Base-by-base conservation (phyloP, 1,140 invertebrate genomes). In the Saccostrea echinata region DNA sequence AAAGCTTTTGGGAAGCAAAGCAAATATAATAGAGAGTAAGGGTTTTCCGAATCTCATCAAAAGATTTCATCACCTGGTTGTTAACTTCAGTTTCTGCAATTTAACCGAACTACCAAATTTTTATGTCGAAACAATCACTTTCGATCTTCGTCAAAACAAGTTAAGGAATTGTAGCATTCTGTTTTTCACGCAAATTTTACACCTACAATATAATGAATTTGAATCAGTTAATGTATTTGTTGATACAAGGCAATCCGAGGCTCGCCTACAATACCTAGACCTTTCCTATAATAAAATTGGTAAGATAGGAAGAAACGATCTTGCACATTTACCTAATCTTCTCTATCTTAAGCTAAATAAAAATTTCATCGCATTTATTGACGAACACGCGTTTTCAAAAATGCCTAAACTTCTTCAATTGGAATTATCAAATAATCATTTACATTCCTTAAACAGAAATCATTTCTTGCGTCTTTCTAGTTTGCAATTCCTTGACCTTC, bases 231-330 rank as follows among this genome's bases (percentile, higher is more conserved):
- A 76, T 12, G 8, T 76, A 16, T 30, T 27, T 30, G 27, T 27
- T 33, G 68, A 76, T 16, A 30, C 30, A 33, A 76, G 68, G 30
- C 68, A 76, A 76, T 76, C 68, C 3, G 68, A 76, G 68, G 68
- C 68, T 30, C 68, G 30, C 3, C 24, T 76, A 33, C 68, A 76
- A 30, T 76, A 33, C 27, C 30, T 76, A 11, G 68, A 76, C 27
- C 68, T 76, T 18, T 76, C 68, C 2, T 76, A 76, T 27, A 76
- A 76, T 16, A 16, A 13, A 33, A 76, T 76, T 16, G 27, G 27
- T 2, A 3, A 11, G 27, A 30, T 76, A 33, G 30, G 68, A 76
- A 3, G 13, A 11, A 27, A 76, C 27, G 24, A 27, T 13, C 27
- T 76, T 76, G 12, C 16, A 12, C 27, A 76, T 30, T 3, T 76